phyloP scores from a whole-genome alignment of 2,113 vertebrate species.

The Antechinus stuartii region DNA sequence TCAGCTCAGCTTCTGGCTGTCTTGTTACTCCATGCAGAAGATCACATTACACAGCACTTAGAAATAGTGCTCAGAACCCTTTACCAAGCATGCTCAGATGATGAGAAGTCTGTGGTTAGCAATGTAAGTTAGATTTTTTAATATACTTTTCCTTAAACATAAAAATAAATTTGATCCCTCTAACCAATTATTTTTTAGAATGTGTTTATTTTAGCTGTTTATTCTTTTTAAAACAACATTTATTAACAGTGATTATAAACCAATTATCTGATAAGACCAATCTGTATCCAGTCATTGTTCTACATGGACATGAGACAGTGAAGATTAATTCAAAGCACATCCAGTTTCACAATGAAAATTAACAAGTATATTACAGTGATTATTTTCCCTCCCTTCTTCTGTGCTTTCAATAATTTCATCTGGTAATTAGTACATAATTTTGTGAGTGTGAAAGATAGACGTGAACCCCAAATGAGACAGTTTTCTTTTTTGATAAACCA shows the following conservation, averaged over 20 bases:
- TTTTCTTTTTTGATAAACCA: background rate
- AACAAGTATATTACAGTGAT: background rate
- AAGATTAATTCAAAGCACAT: background rate
- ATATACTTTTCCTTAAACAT: background rate
- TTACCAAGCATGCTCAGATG: conserved; percentile 87
- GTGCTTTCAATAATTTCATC: background rate
- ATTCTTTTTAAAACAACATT: background rate
- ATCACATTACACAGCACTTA: conserved; percentile 94
- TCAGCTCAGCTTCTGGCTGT: conserved; percentile 89
- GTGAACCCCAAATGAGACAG: background rate
- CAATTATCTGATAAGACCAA: background rate
- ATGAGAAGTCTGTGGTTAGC: conserved; percentile 87
- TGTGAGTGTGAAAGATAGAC: background rate
- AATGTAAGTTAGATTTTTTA: conserved; percentile 85
- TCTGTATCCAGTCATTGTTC: background rate
- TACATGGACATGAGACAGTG: background rate
- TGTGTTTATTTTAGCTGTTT: background rate
- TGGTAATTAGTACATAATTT: background rate
- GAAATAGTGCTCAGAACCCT: conserved; percentile 89
- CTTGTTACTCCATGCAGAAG: conserved; percentile 93
- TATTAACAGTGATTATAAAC: background rate
- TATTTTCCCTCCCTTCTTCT: background rate
- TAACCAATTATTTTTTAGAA: background rate
- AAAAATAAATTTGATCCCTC: background rate
- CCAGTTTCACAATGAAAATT: background rate